Evolutionary conservation across 2,888 invertebrate genomes (phyloP), one percentile per base, ranked within the genome.

Genomic region (Agonopterix arenella): DNA sequence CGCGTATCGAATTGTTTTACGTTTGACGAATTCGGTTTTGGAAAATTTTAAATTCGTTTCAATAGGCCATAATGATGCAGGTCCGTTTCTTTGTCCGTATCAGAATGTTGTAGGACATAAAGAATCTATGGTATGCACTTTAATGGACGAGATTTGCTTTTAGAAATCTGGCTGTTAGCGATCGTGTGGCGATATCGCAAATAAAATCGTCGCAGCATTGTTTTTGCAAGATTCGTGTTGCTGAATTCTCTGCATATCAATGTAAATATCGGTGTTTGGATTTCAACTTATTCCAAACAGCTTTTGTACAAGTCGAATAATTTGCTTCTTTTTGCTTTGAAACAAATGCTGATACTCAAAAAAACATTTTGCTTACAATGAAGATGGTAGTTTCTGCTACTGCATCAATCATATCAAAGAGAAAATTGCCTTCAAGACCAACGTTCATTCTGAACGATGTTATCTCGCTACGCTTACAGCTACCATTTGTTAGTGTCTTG

Each of bases 1-100:
- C 82, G 88, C 89, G 89, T 89, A 85, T 89, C 89, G 88, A 89
- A 89, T 89, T 89, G 88, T 89, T 89, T 89, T 88, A 89, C 84
- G 83, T 84, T 86, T 86, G 85, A 83, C 85, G 86, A 83, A 83
- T 84, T 85, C 85, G 79, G 80, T 82, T 84, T 86, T 84, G 62
- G 73, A 77, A 88, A 84, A 80, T 84, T 84, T 83, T 62, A 76
- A 84, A 85, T 81, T 80, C 70, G 77, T 66, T 74, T 84, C 89
- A 88, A 89, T 89, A 86, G 88, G 72, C 74, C 69, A 84, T 89
- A 88, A 89, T 86, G 86, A 89, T 79, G 84, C 82, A 77, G 83
- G 76, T 67, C 73, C 69, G 73, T 70, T 85, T 82, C 84, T 85
- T 89, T 84, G 80, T 80, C 70, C 68, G 61, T 62, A 68, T 70